phyloP scores from a whole-genome alignment of 2,888 invertebrate species.

The Diplazon laetatorius region DNA sequence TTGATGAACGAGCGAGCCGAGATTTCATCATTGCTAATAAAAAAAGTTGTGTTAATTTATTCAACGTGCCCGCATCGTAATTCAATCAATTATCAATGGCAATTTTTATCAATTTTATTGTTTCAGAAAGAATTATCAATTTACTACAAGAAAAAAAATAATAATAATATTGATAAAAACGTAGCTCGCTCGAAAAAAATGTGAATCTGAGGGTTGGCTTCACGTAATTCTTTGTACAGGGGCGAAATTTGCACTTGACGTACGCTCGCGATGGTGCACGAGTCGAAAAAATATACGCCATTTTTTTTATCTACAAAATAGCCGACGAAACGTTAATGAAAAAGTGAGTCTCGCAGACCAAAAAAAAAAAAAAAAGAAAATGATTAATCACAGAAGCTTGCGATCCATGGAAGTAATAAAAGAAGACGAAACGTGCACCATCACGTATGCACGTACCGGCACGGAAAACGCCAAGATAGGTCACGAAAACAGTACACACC shows the following conservation, averaged over 20 bases:
- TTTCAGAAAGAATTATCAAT: too few species aligned
- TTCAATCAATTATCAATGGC: background rate
- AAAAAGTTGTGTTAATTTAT: background rate
- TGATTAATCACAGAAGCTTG: background rate
- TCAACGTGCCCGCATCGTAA: background rate
- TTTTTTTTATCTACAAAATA: background rate
- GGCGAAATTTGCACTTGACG: slow-evolving; percentile 59
- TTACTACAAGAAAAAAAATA: too few species aligned
- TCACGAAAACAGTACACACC: slow-evolving; percentile 64
- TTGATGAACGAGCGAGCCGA: slow-evolving; percentile 52
- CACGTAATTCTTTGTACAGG: slow-evolving; percentile 39
- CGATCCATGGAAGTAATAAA: background rate
- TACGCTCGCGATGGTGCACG: slow-evolving; percentile 61
- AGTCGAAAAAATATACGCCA: slow-evolving; percentile 16
- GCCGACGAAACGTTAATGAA: background rate
- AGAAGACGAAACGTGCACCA: slow-evolving; percentile 48
- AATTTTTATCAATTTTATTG: background rate
- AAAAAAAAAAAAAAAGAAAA: slow-evolving; percentile 15
- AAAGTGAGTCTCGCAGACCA: slow-evolving; percentile 43
- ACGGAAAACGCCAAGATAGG: slow-evolving; percentile 63
- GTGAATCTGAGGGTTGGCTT: slow-evolving; percentile 45
- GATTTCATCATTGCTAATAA: background rate
- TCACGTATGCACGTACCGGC: slow-evolving; percentile 64
- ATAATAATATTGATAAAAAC: too few species aligned
- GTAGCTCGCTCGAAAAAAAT: slow-evolving; percentile 41